These are phyloP conservation scores for Naso thynnoides DNA, from an alignment of 2,797 vertebrate genomes.

Conservation along the genomic window DNA sequence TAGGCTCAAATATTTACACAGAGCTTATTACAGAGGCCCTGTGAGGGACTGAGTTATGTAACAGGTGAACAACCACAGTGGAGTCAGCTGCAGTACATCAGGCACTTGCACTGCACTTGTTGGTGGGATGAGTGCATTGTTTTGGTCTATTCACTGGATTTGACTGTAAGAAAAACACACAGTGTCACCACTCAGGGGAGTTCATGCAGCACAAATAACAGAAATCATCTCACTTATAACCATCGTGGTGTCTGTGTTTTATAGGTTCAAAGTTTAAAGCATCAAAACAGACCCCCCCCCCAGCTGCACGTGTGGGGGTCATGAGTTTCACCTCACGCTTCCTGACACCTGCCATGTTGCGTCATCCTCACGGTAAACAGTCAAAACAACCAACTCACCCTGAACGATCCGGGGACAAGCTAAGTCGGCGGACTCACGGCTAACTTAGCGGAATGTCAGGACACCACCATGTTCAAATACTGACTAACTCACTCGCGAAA, in stretches of 20 bases:
- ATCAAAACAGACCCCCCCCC: neutral
- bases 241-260: neutral
- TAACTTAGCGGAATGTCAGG: no score
- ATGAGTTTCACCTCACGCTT: slow-evolving; percentile 7
- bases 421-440: accelerated
- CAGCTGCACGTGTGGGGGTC: neutral
- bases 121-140: no score
- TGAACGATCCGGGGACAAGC: neutral
- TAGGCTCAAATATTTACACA: no score
- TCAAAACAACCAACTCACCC: slow-evolving; percentile 41
- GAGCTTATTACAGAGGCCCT: no score
- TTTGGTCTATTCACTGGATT: no score
- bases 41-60: no score
- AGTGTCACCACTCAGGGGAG: neutral
- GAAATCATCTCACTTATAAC: neutral
- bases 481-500: neutral
- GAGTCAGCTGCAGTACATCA: neutral
- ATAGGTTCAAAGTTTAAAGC: accelerated
- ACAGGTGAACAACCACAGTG: no score
- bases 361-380: slow-evolving; percentile 38
- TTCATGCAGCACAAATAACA: neutral
- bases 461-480: accelerated
- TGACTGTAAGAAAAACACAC: no score
- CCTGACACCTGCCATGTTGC: slow-evolving; percentile 57
- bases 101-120: no score